A percentile compares a stretch with the other conserved stretches of the same genome.
Conservation (phyloP, 2,113 vertebrate genomes). For the Alectura lathami region DNA sequence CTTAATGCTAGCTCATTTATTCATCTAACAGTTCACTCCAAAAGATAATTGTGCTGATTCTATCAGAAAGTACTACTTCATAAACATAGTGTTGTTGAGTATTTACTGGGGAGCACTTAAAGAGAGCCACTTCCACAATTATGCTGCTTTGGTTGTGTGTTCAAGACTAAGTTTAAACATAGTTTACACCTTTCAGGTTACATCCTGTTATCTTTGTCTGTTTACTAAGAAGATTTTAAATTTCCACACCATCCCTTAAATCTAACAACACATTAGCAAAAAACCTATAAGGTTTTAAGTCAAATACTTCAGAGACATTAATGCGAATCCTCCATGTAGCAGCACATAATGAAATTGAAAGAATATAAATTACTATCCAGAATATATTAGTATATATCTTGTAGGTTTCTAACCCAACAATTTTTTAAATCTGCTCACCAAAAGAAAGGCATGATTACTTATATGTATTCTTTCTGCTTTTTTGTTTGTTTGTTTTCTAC, state of each 20-base stretch:
- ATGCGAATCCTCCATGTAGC: not conserved
- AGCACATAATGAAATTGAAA: not conserved
- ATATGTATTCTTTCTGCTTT: not conserved
- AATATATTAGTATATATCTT: not conserved
- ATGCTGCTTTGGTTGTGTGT: not conserved
- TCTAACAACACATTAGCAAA: not conserved
- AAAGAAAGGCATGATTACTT: not conserved
- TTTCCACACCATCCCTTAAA: not conserved
- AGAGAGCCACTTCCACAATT: not conserved
- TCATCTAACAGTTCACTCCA: not conserved
- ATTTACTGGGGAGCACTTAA: not conserved
- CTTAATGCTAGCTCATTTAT: not conserved
- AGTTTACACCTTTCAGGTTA: not conserved
- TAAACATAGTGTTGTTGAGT: not conserved
- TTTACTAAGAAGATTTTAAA: not conserved
- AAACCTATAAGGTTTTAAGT: not conserved
- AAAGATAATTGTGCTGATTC: not conserved
- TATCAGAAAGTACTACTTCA: not conserved
- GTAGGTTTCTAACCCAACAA: not conserved
- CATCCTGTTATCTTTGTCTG: slow-evolving; percentile 53
- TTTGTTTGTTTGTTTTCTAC: not conserved
- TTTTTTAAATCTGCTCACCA: not conserved
- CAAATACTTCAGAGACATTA: not conserved
- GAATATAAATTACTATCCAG: not conserved
- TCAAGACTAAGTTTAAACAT: not conserved